phyloP scores from a whole-genome alignment of 2,113 vertebrate genomes.

The Dascyllus trimaculatus region DNA sequence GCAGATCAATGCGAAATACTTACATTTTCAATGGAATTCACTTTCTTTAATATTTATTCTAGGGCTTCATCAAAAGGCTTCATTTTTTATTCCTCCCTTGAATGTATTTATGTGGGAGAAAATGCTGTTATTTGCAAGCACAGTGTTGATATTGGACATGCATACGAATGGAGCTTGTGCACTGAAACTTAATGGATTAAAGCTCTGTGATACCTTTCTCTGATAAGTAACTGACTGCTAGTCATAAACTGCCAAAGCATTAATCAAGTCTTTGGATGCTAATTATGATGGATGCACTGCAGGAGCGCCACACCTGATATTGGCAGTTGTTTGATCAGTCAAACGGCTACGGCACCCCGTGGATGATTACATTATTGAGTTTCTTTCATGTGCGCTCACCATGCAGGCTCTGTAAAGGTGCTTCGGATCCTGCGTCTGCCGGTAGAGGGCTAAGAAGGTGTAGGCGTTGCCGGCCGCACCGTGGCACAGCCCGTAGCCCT shows the following conservation, averaged over 20 bases:
- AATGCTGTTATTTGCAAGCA: neutral
- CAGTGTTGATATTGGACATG: too few species aligned
- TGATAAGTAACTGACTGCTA: neutral
- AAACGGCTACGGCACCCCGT: neutral
- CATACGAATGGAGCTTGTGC: neutral
- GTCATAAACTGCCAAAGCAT: neutral
- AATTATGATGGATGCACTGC: slow-evolving; percentile 35
- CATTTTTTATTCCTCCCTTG: too few species aligned
- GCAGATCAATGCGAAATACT: neutral
- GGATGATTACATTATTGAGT: neutral
- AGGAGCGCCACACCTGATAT: slow-evolving; percentile 2
- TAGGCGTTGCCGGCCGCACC: slow-evolving; percentile 96
- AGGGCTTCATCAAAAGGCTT: neutral
- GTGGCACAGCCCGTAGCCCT: slow-evolving; percentile 96
- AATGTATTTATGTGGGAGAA: neutral
- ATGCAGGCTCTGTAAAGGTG: slow-evolving; percentile 96
- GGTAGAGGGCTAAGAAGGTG: slow-evolving; percentile 91
- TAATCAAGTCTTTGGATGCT: slow-evolving; percentile 24
- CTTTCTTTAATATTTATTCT: neutral
- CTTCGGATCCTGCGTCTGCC: slow-evolving; percentile 89
- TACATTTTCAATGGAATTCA: neutral
- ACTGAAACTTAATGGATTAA: neutral
- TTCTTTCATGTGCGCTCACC: slow-evolving; percentile 80
- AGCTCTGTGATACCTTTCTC: too few species aligned
- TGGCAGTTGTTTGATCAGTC: slow-evolving; percentile 6